Evolutionary conservation across 2,113 vertebrate species (phyloP).

Genomic region (Channa argus): DNA sequence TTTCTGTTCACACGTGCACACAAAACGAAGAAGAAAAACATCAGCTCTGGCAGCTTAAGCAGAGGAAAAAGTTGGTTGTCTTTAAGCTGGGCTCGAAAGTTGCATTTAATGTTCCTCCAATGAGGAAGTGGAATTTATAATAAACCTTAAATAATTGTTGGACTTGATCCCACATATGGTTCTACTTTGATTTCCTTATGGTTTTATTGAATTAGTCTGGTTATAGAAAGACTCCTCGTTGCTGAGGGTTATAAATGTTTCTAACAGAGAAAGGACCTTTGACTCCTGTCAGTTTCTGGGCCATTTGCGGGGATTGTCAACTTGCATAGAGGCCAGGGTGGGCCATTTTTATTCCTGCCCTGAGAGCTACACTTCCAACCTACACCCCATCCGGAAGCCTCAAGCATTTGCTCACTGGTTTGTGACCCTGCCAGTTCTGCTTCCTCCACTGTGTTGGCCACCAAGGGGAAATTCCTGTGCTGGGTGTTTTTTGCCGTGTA

Average conservation of each 20-base stretch:
- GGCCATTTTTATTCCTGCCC: slow-evolving; percentile 56
- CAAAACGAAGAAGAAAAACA: neutral
- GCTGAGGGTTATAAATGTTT: slow-evolving; percentile 43
- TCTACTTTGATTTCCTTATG: slow-evolving; percentile 65
- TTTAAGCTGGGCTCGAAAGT: slow-evolving; percentile 46
- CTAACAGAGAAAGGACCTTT: slow-evolving; percentile 54
- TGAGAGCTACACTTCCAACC: slow-evolving; percentile 49
- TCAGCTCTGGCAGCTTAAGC: slow-evolving; percentile 25
- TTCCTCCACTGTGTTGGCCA: slow-evolving; percentile 49
- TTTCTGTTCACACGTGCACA: slow-evolving; percentile 22
- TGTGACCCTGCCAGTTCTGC: slow-evolving; percentile 60
- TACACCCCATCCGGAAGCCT: slow-evolving; percentile 53
- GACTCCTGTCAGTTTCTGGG: slow-evolving; percentile 44
- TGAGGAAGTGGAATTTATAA: slow-evolving; percentile 64
- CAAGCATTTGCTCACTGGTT: slow-evolving; percentile 48
- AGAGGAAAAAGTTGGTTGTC: slow-evolving; percentile 42
- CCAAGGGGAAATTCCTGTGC: slow-evolving; percentile 73
- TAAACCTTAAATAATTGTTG: slow-evolving; percentile 53
- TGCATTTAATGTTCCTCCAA: slow-evolving; percentile 48
- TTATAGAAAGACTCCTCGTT: slow-evolving; percentile 34
- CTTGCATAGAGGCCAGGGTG: slow-evolving; percentile 33
- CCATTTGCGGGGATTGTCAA: slow-evolving; percentile 51
- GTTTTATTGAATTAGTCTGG: slow-evolving; percentile 64
- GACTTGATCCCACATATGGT: slow-evolving; percentile 63
- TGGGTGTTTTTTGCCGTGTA: slow-evolving; percentile 50